phyloP scores from a whole-genome alignment of 2,113 vertebrate species.

The Gambusia holbrooki region DNA sequence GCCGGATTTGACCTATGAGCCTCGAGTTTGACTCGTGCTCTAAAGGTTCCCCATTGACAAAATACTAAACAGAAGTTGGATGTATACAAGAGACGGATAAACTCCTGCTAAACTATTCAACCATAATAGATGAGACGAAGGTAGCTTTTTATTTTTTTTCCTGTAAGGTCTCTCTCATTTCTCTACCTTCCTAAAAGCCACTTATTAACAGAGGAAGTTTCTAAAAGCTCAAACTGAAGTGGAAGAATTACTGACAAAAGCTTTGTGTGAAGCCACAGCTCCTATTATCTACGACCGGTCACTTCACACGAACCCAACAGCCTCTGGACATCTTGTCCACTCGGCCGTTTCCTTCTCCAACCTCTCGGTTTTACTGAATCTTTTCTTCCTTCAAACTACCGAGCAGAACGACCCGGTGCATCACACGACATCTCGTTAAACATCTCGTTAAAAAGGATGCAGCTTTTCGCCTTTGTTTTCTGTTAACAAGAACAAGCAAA shows the following conservation, averaged over 20 bases:
- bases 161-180: not conserved
- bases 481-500: not conserved
- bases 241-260: not conserved
- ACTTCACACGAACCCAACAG: not conserved
- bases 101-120: no score
- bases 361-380: not conserved
- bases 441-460: not conserved
- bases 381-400: slow-evolving; percentile 11
- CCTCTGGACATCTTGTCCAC: not conserved
- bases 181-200: not conserved
- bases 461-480: not conserved
- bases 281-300: slow-evolving; percentile 57
- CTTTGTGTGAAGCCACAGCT: slow-evolving; percentile 16
- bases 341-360: not conserved
- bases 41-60: no score
- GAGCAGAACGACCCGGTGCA: slow-evolving; percentile 35
- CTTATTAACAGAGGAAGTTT: not conserved
- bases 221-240: slow-evolving; percentile 1
- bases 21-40: no score
- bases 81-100: no score
- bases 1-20: no score
- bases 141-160: no score
- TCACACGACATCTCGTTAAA: slow-evolving; percentile 21
- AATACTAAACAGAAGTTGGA: no score
- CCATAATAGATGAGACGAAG: no score